These are phyloP conservation scores for Chesias legatella DNA, from an alignment of 2,888 invertebrate species.

Conservation along the genomic window DNA sequence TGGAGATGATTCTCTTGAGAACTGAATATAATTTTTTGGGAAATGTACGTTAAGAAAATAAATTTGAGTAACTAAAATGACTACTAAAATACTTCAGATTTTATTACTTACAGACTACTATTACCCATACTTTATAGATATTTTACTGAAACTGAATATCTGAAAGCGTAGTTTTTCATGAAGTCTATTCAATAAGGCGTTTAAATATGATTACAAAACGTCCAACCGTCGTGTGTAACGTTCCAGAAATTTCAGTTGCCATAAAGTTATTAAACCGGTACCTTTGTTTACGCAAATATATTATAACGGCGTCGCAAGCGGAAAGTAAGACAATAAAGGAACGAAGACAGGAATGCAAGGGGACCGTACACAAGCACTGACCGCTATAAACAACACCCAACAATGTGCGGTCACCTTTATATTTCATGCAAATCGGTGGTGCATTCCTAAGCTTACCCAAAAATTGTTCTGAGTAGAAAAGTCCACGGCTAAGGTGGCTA, in stretches of 20 bases:
- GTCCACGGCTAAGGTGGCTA: not conserved
- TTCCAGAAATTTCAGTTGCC: slow-evolving; percentile 5
- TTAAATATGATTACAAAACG: no score
- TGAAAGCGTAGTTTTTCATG: no score
- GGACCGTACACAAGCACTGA: slow-evolving; percentile 57
- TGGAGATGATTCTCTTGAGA: no score
- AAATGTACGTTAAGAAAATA: no score
- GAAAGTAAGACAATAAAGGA: slow-evolving; percentile 77
- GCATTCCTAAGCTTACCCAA: slow-evolving; percentile 19
- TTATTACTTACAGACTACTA: no score
- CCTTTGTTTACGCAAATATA: slow-evolving; percentile 57
- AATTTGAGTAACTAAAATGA: no score
- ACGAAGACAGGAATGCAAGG: slow-evolving; percentile 70
- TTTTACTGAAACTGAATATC: no score
- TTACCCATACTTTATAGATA: no score
- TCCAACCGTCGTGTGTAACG: no score
- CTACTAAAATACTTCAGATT: no score
- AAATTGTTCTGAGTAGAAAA: not conserved
- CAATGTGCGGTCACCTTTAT: slow-evolving; percentile 78
- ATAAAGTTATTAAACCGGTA: slow-evolving; percentile 30
- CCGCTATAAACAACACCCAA: slow-evolving; percentile 75
- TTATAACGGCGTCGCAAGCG: slow-evolving; percentile 64
- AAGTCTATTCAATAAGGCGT: no score
- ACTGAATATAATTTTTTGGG: no score
- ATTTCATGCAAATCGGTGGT: slow-evolving; percentile 74